Evolutionary conservation across 2,888 invertebrate genomes (phyloP).

Genomic region (Diadegma fenestrale): DNA sequence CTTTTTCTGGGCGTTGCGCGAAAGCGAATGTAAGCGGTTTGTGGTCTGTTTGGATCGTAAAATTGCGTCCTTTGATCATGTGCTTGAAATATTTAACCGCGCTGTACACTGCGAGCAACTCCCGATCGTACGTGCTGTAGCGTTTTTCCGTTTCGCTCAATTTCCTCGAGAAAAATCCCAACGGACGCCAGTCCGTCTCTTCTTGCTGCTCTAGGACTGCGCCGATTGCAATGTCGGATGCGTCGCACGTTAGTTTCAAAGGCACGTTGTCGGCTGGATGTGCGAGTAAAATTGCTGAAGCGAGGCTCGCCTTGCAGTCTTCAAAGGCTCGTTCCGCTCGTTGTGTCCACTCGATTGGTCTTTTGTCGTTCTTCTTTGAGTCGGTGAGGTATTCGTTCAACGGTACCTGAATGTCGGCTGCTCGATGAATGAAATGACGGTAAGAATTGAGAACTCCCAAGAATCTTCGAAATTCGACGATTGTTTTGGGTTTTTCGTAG

Average conservation of each 20-base stretch:
- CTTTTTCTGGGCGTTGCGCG: slow-evolving; percentile 12
- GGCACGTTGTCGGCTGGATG: slow-evolving; percentile 55
- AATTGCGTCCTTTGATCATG: slow-evolving; percentile 18
- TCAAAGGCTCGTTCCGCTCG: slow-evolving; percentile 54
- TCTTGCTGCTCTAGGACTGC: slow-evolving; percentile 24
- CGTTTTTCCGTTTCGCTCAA: slow-evolving; percentile 7
- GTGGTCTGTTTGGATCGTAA: slow-evolving; percentile 28
- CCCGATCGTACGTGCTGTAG: slow-evolving; percentile 34
- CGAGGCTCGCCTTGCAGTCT: slow-evolving; percentile 37
- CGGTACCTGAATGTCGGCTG: slow-evolving; percentile 51
- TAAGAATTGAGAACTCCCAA: slow-evolving; percentile 63
- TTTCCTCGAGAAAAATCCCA: slow-evolving; percentile 40
- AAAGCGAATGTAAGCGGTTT: slow-evolving; percentile 32
- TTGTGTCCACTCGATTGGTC: slow-evolving; percentile 44
- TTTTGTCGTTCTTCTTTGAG: slow-evolving; percentile 62
- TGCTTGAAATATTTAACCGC: slow-evolving; percentile 1
- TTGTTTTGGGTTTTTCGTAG: slow-evolving; percentile 60
- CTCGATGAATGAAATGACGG: slow-evolving; percentile 42
- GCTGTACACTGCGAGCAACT: slow-evolving; percentile 24
- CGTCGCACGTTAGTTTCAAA: slow-evolving; percentile 62
- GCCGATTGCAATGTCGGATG: slow-evolving; percentile 69
- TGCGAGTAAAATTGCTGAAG: slow-evolving; percentile 48
- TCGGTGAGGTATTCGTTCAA: slow-evolving; percentile 43
- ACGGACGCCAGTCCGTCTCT: slow-evolving; percentile 9
- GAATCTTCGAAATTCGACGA: slow-evolving; percentile 54